Base-by-base conservation (phyloP, 2,113 vertebrate genomes). In the Aspidoscelis tigris region DNA sequence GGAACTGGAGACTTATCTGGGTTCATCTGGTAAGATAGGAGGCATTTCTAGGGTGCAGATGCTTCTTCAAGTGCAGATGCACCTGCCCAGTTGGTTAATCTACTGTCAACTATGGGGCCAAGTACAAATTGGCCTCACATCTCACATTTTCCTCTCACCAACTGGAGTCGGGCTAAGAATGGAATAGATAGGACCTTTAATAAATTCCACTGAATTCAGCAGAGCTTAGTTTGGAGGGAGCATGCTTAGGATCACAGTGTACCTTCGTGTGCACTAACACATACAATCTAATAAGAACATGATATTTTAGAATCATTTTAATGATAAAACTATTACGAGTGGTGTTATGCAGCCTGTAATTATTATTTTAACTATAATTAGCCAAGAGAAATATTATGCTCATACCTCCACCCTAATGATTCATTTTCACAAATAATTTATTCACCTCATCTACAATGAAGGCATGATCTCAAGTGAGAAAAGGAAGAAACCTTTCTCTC, bases 261-360 rank as follows among this genome's bases (percentile, higher is more conserved):
- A 70, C 26, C 65, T 77, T 69, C 41, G 10, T 70, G 55, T 78
- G 8, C 33, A 26, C 22, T 39, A 55, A n/a, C 18, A 33, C 50
- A 50, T 18, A 5, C 47, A 84, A 77, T 78, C 22, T 78, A 71
- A 44, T n/a, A 78, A 61, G 22, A 71, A 20, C 20, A 9, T 24
- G 91, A 55, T 86, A 89, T 89, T 94, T 81, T 85, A 76, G 44
- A 82, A 80, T 21, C 82, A 88, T 80, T 90, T 93, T 87, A 84
- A 86, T 90, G 87, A 43, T 93, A 92, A 89, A 89, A 93, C 88
- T 82, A 88, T 91, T 89, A 83, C 77, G 82, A 88, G 66, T 92
- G 91, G 73, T 71, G 78, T 90, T 89, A 85, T 82, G n/a, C 61
- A 86, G 87, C 88, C 82, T 68, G 84, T 0, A 79, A 88, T 7